phyloP scores from a whole-genome alignment of 2,113 vertebrate genomes.

The Lathamus discolor region DNA sequence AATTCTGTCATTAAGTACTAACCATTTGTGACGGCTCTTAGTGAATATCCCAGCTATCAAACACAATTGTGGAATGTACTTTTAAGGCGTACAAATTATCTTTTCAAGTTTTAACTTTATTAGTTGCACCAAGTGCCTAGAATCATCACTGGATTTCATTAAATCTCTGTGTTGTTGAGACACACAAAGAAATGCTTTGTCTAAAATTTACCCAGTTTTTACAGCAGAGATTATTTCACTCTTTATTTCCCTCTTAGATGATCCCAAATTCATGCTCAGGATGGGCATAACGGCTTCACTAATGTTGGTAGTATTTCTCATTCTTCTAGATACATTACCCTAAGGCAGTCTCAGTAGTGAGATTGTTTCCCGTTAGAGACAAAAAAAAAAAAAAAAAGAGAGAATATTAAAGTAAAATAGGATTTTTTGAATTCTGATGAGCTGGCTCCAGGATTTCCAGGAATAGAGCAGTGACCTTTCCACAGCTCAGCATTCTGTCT shows the following conservation, averaged over 20 bases:
- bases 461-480: conserved; percentile 43
- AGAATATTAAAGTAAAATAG: conserved; percentile 17
- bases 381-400: neutral
- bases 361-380: neutral
- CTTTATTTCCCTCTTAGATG: neutral
- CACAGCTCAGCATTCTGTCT: neutral
- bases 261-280: neutral
- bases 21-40: neutral
- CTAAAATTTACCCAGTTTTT: neutral
- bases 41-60: neutral
- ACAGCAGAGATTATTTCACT: neutral
- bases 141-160: neutral
- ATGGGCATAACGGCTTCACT: neutral
- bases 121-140: neutral
- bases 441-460: conserved; percentile 37
- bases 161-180: neutral
- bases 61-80: neutral
- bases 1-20: neutral
- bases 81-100: neutral
- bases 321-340: neutral
- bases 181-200: neutral
- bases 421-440: conserved; percentile 52
- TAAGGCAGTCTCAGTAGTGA: neutral
- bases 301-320: neutral
- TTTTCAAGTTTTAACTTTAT: neutral